Conservation (phyloP, 2,888 invertebrate species). For the Noctuana brunneofusca region DNA sequence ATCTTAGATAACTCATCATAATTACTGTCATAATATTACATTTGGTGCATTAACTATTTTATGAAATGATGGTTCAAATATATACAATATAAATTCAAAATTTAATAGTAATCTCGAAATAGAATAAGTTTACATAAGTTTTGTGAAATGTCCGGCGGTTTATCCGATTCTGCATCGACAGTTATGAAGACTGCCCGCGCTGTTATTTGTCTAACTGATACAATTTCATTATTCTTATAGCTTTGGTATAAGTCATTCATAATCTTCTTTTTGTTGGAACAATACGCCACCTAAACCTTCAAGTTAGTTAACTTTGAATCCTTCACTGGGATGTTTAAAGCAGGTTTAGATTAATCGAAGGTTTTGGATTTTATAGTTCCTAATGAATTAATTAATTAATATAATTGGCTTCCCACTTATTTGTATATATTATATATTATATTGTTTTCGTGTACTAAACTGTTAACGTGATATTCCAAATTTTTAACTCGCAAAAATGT, state of each 20-base stretch:
- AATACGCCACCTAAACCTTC: neutral
- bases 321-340: neutral
- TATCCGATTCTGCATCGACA: neutral
- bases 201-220: neutral
- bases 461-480: slow-evolving; percentile 30
- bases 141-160: no score
- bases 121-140: no score
- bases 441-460: slow-evolving; percentile 15
- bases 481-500: slow-evolving; percentile 34
- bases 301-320: neutral
- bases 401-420: slow-evolving; percentile 9
- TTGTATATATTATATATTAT: slow-evolving; percentile 2
- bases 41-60: no score
- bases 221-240: neutral
- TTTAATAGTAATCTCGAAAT: no score
- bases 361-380: neutral
- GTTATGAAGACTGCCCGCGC: neutral
- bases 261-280: neutral
- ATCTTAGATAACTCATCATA: no score
- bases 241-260: neutral
- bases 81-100: no score
- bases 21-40: no score
- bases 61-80: no score
- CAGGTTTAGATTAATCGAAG: neutral
- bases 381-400: neutral